These are phyloP conservation scores for Sycophaga agraensis DNA, from an alignment of 1,140 invertebrate species.

Conservation along the genomic window DNA sequence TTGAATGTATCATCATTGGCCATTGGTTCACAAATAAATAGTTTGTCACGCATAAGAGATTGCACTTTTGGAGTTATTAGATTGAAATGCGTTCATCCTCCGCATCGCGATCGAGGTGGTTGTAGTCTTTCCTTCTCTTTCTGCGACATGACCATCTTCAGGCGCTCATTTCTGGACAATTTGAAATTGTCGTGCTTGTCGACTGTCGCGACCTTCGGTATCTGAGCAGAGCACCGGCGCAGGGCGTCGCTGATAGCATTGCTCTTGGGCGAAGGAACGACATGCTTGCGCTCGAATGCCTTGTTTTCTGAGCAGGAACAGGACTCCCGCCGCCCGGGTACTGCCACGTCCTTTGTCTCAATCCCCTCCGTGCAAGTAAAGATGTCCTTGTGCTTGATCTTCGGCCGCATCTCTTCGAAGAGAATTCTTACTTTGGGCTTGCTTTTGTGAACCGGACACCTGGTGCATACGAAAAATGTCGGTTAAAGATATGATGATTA, in stretches of 20 bases:
- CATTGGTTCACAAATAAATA: too few relatives aligned
- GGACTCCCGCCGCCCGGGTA: not conserved
- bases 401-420: conserved; percentile 31
- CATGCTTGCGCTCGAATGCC: not conserved
- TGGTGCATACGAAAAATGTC: not conserved
- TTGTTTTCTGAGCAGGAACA: not conserved
- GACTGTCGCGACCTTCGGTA: not conserved
- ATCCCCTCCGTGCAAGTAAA: conserved; percentile 28
- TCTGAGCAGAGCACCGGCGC: not conserved
- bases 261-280: not conserved
- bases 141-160: not conserved
- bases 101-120: too few relatives aligned
- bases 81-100: too few relatives aligned
- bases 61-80: too few relatives aligned
- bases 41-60: too few relatives aligned
- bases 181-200: not conserved
- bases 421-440: conserved; percentile 8
- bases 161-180: not conserved
- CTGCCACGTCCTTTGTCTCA: not conserved
- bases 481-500: too few relatives aligned
- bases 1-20: too few relatives aligned
- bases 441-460: not conserved
- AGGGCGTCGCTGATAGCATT: not conserved
- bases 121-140: too few relatives aligned
- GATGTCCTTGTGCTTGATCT: not conserved